Evolutionary conservation across 1,140 invertebrate genomes (phyloP), one percentile per base, ranked within the genome.

Genomic region (Leptinotarsa undecemlineata): DNA sequence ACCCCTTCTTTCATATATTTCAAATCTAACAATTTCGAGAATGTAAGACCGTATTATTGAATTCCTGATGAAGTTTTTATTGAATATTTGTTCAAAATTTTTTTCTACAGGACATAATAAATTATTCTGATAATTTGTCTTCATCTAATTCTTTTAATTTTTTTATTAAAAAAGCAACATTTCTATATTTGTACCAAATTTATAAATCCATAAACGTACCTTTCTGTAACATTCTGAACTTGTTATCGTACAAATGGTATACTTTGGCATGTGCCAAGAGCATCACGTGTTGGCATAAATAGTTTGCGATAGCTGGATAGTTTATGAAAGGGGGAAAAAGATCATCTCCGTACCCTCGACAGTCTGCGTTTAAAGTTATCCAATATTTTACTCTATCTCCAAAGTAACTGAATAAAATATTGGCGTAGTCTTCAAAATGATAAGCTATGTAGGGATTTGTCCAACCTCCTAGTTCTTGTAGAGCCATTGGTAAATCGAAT

Each of bases 221-320:
- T 74, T 74, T 68, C 48, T 74, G 73, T 5, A n/a, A 17, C 17
- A 6, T 42, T 26, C 73, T 51, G 26, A 68, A 69, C 33, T 74
- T 26, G 51, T 57, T 47, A 47, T 74, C 75, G 70, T 88, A 88
- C 77, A 87, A 69, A 19, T 84, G 74, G 72, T 84, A 87, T 63
- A 83, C 84, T 68, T 75, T 82, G 2, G 84, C 86, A 77, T 88
- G 87, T 14, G 86, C 84, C 60, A 84, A 61, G 33, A 88, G 78
- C 66, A 83, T 21, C 72, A 85, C 81, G 74, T 88, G 85, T 17
- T 79, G 83, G 48, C 85, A 86, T 62, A 86, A 73, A 74, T 88
- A 88, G 72, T 84, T 82, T 3, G 69, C 78, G 3, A 84, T 77
- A 6, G 84, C 86, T 51, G 71, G 15, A 61, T 48, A 64, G 19